These are phyloP conservation scores for Sciurus niger DNA, from an alignment of 2,113 vertebrate genomes.

Conservation along the genomic window DNA sequence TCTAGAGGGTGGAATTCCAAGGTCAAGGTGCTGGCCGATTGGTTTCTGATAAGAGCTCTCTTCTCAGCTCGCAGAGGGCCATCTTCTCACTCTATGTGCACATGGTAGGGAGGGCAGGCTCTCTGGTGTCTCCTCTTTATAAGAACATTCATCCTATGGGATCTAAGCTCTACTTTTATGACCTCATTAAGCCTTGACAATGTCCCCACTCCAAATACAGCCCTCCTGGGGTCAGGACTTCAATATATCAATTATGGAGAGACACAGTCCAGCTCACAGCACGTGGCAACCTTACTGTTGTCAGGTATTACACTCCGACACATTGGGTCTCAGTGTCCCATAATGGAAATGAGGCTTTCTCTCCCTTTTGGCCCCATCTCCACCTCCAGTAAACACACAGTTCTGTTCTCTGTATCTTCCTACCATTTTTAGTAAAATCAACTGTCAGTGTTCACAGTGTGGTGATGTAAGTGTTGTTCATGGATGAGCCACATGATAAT, in stretches of 20 bases:
- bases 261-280: not conserved
- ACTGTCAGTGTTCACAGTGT: not conserved
- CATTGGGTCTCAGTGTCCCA: not conserved
- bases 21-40: not conserved
- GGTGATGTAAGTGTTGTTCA: not conserved
- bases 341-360: not conserved
- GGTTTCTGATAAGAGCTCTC: not conserved
- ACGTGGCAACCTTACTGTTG: not conserved
- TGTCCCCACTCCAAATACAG: constrained; percentile 8
- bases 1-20: not conserved
- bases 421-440: not conserved
- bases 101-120: not conserved
- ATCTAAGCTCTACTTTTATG: not conserved
- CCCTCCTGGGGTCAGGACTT: not conserved
- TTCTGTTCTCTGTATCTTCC: not conserved
- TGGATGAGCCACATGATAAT: not conserved
- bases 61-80: not conserved
- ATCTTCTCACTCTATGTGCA: not conserved
- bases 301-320: not conserved
- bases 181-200: not conserved
- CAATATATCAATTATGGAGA: not conserved
- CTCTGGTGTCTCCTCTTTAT: not conserved
- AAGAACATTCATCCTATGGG: not conserved
- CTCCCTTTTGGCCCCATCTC: not conserved
- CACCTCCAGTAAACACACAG: too few relatives aligned